Conservation (phyloP, 2,888 invertebrate species). For the Eupsilia transversa region DNA sequence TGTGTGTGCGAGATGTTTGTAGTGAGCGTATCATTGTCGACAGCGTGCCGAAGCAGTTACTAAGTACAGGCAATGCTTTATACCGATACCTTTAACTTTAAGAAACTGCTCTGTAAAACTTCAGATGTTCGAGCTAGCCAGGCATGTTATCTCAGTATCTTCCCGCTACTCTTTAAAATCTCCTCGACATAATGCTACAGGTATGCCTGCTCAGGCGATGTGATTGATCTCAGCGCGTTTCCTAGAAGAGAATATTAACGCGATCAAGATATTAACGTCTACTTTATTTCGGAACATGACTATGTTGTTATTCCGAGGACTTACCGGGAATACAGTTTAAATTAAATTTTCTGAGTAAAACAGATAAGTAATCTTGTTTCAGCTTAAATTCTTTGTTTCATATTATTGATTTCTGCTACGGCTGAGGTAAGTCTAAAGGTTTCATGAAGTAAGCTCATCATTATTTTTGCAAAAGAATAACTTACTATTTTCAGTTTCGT, state of each 20-base stretch:
- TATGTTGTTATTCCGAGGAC: neutral
- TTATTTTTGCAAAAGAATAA: neutral
- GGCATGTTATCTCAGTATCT: neutral
- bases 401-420: neutral
- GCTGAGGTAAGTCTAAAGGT: too few relatives aligned
- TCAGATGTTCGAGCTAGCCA: neutral
- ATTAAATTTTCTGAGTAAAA: neutral
- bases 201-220: neutral
- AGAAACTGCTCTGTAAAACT: neutral
- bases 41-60: neutral
- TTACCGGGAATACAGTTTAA: neutral
- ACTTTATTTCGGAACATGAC: slow-evolving; percentile 11
- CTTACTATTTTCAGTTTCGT: too few relatives aligned
- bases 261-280: slow-evolving; percentile 4
- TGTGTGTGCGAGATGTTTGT: neutral
- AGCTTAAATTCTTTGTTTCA: neutral
- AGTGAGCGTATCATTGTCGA: too few relatives aligned
- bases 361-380: neutral
- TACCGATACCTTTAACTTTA: neutral
- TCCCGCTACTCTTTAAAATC: too few relatives aligned
- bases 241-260: neutral
- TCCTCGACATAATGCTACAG: neutral
- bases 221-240: slow-evolving; percentile 9
- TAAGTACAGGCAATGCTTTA: neutral
- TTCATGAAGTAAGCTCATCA: too few relatives aligned